These are phyloP conservation scores for Acronicta leporina DNA, from an alignment of 2,888 invertebrate genomes.

Conservation along the genomic window DNA sequence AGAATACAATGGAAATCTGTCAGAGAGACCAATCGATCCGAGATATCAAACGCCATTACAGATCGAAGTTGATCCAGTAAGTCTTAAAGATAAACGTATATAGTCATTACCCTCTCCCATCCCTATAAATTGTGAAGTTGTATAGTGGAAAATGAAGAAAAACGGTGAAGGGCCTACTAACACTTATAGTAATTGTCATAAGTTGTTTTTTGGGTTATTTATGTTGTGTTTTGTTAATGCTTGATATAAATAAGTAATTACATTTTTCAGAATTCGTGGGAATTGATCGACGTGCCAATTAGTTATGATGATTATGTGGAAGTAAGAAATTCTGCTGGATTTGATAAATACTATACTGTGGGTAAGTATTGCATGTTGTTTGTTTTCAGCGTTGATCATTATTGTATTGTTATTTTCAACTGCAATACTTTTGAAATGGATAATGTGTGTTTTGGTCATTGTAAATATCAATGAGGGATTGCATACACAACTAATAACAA, in stretches of 20 bases:
- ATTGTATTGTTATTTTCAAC: conserved; percentile 2
- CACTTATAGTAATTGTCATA: conserved; percentile 23
- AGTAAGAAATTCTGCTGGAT: conserved; percentile 89
- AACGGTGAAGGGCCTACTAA: conserved; percentile 44
- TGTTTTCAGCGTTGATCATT: conserved; percentile 5
- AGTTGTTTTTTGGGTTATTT: conserved; percentile 26
- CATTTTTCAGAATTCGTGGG: conserved; percentile 90
- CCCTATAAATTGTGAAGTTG: conserved; percentile 45
- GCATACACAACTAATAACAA: neutral
- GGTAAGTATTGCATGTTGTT: conserved; percentile 74
- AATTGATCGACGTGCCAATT: conserved; percentile 80
- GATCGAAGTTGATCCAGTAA: conserved; percentile 92
- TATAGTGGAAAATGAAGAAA: conserved; percentile 35
- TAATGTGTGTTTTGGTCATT: neutral
- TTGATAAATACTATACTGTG: conserved; percentile 88
- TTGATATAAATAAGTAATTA: conserved; percentile 25
- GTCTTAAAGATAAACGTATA: conserved; percentile 66
- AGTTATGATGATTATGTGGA: conserved; percentile 79
- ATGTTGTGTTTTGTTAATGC: neutral
- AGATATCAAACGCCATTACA: conserved; percentile 88
- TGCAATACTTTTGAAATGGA: neutral
- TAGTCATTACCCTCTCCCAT: conserved; percentile 54
- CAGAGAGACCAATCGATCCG: conserved; percentile 72
- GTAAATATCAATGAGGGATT: neutral
- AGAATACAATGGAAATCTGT: conserved; percentile 80